These are phyloP conservation scores for Drosophila atroscutellata DNA, from an alignment of 2,888 invertebrate species.

Conservation along the genomic window DNA sequence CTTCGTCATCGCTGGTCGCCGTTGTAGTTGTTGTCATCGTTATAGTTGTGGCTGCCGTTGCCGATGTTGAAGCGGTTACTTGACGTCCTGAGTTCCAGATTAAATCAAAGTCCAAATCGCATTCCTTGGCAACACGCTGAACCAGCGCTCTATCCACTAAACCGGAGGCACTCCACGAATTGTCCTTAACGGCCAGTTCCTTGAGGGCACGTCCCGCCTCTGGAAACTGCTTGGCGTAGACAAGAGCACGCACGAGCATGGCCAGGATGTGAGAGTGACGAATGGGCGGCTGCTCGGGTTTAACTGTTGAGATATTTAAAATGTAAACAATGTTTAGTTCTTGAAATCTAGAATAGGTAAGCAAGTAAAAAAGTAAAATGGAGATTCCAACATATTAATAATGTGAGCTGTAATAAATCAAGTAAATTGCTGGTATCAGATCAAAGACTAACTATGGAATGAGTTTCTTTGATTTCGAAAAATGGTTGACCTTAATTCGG, in stretches of 20 bases:
- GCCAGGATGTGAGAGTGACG: slow-evolving; percentile 83
- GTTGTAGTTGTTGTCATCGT: slow-evolving; percentile 48
- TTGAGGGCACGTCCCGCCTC: slow-evolving; percentile 83
- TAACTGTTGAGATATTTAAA: slow-evolving; percentile 65
- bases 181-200: slow-evolving; percentile 82
- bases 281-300: slow-evolving; percentile 84
- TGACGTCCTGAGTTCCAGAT: slow-evolving; percentile 83
- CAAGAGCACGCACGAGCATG: slow-evolving; percentile 82
- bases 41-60: slow-evolving; percentile 56
- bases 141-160: slow-evolving; percentile 82
- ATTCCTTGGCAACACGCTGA: slow-evolving; percentile 83
- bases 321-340: slow-evolving; percentile 1
- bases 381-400: neutral
- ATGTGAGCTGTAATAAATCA: neutral
- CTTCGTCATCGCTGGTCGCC: slow-evolving; percentile 66
- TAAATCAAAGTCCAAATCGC: slow-evolving; percentile 83
- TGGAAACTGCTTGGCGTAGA: slow-evolving; percentile 81
- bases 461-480: neutral
- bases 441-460: neutral
- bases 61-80: slow-evolving; percentile 39
- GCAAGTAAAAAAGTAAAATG: neutral
- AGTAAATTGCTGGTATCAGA: neutral
- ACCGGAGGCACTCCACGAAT: slow-evolving; percentile 83
- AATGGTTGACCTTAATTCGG: neutral
- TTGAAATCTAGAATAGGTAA: neutral